Base-by-base conservation (phyloP, 2,888 invertebrate genomes). In the Prosopocoilus inquinatus region DNA sequence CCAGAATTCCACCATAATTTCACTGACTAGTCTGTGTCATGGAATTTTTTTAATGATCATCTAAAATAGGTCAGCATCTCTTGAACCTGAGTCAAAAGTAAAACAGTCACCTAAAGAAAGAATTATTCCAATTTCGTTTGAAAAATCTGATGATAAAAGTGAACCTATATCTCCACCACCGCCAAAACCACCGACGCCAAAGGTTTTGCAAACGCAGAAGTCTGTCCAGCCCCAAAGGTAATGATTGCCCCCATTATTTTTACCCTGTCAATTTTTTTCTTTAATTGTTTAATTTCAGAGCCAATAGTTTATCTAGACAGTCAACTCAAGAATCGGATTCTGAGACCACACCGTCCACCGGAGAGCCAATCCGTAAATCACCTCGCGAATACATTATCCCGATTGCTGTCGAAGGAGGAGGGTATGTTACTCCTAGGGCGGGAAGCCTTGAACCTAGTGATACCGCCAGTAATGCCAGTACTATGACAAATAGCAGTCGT, bases 361-460 rank as follows among this genome's bases (percentile, higher is more conserved):
- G 81, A 67, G 88, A 89, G 73, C 90, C 91, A 4, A 92, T 93
- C 70, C 87, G 90, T 72, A 94, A 93, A 78, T 91, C 91, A 9
- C 91, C 93, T 11, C 82, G 94, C 41, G 94, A 94, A 78, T 93
- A 91, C 72, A 93, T 94, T 69, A 94, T 94, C 76, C 94, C 94
- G n/a, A 94, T 94, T 70, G 91, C 92, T 12, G 89, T 94, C 52
- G 94, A 94, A 76, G 94, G 93, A 65, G 92, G 91, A 59, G 93
- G 92, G 58, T 91, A 88, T 74, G 89, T 90, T 4, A 90, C 89
- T 16, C 90, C 90, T 16, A 81, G 86, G 56, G 84, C 84, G 57
- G 87, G 89, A 62, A 90, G 90, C 73, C 79, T 90, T 56, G 91
- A 91, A 73, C 90, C 90, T 11, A 82, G 81, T 3, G 90, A 90